Evolutionary conservation across 2,888 invertebrate genomes (phyloP).

Genomic region (Hoplodrina blanda): DNA sequence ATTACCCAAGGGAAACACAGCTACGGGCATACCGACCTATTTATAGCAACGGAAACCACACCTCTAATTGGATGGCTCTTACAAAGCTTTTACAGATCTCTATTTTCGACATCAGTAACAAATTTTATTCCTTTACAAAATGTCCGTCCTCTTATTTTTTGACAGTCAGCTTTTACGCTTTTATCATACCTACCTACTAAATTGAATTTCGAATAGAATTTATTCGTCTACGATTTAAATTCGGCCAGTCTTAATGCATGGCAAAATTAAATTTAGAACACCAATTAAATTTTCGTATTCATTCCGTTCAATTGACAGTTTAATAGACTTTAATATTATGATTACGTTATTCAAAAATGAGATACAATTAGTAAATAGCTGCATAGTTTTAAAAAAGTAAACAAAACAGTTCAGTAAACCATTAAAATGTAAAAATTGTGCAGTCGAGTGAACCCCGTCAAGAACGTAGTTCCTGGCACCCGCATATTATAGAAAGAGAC

Average conservation of each 20-base stretch:
- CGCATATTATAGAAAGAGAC: no score
- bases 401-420: no score
- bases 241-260: conserved; percentile 22
- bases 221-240: conserved; percentile 16
- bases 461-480: no score
- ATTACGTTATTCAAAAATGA: no score
- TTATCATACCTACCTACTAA: neutral
- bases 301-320: neutral
- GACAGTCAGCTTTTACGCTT: conserved; percentile 24
- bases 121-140: conserved; percentile 23
- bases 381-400: no score
- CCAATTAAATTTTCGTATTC: neutral
- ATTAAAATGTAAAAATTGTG: no score
- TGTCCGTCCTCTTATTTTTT: conserved; percentile 20
- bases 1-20: conserved; percentile 14
- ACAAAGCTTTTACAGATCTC: conserved; percentile 38
- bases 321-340: no score
- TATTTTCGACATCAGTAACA: conserved; percentile 19
- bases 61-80: conserved; percentile 26
- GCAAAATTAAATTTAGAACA: conserved; percentile 27
- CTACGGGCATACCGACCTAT: neutral
- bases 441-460: no score
- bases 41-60: conserved; percentile 18
- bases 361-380: no score
- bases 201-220: conserved; percentile 44